Evolutionary conservation across 2,113 vertebrate species (phyloP), one percentile per base, ranked within the genome.

Genomic region (Nerophis lumbriciformis): DNA sequence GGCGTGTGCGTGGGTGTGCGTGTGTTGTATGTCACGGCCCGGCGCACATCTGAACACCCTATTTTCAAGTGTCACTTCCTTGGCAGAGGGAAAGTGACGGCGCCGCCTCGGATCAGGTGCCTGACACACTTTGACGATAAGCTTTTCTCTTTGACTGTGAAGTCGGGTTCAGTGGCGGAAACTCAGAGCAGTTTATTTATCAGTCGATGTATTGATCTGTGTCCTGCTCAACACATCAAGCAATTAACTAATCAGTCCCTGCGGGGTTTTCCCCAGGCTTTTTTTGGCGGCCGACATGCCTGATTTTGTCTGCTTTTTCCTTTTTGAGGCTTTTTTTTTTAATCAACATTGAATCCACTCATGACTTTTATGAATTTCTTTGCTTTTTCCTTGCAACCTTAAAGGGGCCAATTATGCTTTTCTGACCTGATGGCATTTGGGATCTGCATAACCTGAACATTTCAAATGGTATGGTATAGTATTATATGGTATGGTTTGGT

Each of bases 31-130:
- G 79, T 82, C 77, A 83, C 79, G 79, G 72, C 65, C 72, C 79
- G 73, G 51, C 77, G 77, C 76, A 81, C 75, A 72, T 73, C 72
- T 75, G 76, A 87, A 81, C 80, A 75, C 49, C 57, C 66, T 62
- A 66, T 76, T 80, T 79, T 73, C 58, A 73, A 75, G 71, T 85
- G 74, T 36, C 77, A 82, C 61, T 70, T 75, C 73, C 76, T 66
- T 79, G 82, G 58, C 82, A 79, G 62, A 65, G 48, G 70, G 60
- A 78, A 68, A 56, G 60, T 73, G 73, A 70, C 69, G 67, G 64
- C 15, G 65, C 64, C 55, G 60, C 38, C 64, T 78, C 66, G 70
- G 66, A 73, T 79, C 65, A 49, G 68, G 73, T 59, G 61, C 59
- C 59, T 74, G 72, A 75, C 68, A 71, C 65, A 60, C 28, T 53